Conservation (phyloP, 1,140 invertebrate species). For the Maconellicoccus hirsutus region DNA sequence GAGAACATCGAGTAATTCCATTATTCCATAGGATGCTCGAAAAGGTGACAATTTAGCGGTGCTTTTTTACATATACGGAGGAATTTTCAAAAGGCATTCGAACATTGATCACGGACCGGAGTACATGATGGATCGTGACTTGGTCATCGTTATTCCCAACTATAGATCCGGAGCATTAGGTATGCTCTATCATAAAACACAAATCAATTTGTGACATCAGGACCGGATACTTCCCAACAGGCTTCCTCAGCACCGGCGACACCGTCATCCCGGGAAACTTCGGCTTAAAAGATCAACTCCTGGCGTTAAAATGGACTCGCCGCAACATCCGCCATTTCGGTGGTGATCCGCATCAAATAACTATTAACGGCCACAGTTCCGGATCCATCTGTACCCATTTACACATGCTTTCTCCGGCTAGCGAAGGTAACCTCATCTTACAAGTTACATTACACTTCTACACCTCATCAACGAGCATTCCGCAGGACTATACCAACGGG, state of each 20-base stretch:
- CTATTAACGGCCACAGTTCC: constrained; percentile 38
- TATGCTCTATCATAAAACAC: neutral
- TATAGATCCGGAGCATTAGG: constrained; percentile 45
- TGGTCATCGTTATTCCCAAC: constrained; percentile 54
- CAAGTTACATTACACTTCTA: no score
- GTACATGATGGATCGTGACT: constrained; percentile 40
- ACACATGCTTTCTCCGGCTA: constrained; percentile 31
- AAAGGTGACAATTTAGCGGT: constrained; percentile 32
- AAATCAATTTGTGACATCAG: no score
- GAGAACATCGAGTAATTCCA: no score
- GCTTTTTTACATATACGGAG: constrained; percentile 42
- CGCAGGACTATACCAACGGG: constrained; percentile 36
- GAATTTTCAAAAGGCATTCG: constrained; percentile 34
- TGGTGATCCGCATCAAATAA: constrained; percentile 38
- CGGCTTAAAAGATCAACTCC: constrained; percentile 45
- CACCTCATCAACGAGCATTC: no score
- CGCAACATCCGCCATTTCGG: constrained; percentile 36
- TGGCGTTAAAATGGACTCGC: constrained; percentile 37
- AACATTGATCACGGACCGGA: neutral
- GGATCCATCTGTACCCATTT: constrained; percentile 33
- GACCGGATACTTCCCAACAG: neutral
- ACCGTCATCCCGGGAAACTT: constrained; percentile 51
- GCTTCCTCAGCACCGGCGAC: constrained; percentile 44
- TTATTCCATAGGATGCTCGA: neutral
- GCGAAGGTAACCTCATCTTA: no score